Evolutionary conservation across 2,797 vertebrate species (phyloP).

Genomic region (Onychomys arenicola): DNA sequence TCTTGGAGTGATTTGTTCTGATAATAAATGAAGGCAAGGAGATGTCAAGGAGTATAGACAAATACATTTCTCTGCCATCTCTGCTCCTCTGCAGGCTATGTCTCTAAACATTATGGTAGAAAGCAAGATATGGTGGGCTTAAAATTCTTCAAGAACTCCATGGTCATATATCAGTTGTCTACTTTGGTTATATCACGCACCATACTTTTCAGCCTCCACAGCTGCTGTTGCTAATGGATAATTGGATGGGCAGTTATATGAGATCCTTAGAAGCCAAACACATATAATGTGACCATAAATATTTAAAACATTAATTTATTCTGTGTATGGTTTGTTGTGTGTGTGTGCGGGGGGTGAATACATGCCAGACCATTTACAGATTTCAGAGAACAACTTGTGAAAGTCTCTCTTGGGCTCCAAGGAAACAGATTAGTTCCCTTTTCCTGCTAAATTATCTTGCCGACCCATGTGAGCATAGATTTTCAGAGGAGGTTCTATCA

Average conservation of each 20-base stretch:
- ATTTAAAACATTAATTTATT: background rate
- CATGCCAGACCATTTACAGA: background rate
- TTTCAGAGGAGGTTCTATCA: background rate
- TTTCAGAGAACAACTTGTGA: background rate
- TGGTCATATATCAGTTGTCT: background rate
- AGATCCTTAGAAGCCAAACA: background rate
- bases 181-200: background rate
- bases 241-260: background rate
- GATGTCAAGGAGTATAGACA: background rate
- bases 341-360: background rate
- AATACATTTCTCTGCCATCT: background rate
- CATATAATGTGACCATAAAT: background rate
- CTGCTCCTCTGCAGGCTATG: background rate
- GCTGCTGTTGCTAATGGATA: background rate
- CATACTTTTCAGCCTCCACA: accelerated
- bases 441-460: background rate
- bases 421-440: background rate
- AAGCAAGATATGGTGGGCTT: background rate
- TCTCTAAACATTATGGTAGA: background rate
- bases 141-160: background rate
- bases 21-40: background rate
- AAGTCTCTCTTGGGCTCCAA: too few species aligned
- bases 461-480: background rate
- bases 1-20: background rate
- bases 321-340: too few species aligned